phyloP scores from a whole-genome alignment of 1,140 invertebrate genomes.

The Oryctes rhinoceros region DNA sequence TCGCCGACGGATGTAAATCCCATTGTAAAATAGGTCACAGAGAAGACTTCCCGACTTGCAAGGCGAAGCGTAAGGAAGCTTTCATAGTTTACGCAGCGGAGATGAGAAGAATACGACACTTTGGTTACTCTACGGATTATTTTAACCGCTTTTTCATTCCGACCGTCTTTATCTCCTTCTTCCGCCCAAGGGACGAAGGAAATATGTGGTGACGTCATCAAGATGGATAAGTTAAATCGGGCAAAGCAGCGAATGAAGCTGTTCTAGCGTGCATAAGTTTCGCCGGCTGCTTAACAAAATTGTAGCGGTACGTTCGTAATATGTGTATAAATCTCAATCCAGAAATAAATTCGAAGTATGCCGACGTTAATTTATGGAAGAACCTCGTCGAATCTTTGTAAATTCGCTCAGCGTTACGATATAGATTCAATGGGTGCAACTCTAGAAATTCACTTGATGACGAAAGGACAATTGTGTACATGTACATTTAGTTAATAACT shows the following conservation, averaged over 20 bases:
- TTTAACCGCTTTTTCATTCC: slow-evolving; percentile 24
- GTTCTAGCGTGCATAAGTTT: no score
- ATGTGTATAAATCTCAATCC: no score
- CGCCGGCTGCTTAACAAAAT: no score
- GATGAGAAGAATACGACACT: slow-evolving; percentile 29
- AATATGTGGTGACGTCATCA: slow-evolving; percentile 1
- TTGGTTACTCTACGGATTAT: slow-evolving; percentile 37
- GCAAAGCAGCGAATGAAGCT: neutral
- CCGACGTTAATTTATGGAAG: no score
- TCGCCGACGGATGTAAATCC: slow-evolving; percentile 9
- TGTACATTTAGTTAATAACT: no score
- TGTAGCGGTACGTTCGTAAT: no score
- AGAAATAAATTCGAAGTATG: no score
- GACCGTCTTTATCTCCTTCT: neutral
- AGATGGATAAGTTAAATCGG: neutral
- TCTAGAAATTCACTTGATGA: no score
- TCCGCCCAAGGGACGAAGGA: neutral
- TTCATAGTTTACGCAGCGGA: neutral
- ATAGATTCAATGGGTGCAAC: no score
- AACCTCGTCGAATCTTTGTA: no score
- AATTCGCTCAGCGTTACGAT: no score
- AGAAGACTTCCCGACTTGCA: neutral
- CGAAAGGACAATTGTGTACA: no score
- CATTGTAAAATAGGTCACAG: slow-evolving; percentile 17
- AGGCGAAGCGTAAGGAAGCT: neutral